Base-by-base conservation (phyloP, 2,888 invertebrate genomes). In the Heliconius sara region DNA sequence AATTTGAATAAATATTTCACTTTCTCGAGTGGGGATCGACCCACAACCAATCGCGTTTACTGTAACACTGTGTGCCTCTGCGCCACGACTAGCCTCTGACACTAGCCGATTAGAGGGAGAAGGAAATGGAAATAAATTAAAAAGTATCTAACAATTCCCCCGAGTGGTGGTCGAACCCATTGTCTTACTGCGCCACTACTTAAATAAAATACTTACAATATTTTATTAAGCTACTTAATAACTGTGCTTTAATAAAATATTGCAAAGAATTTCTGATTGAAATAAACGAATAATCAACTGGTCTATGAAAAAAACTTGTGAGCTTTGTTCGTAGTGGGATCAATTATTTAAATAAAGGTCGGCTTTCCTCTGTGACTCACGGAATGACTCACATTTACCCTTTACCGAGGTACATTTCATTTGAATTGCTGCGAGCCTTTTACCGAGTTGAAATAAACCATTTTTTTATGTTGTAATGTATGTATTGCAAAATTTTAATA, bases 281-380 rank as follows among this genome's bases (percentile, higher is more conserved):
- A 60, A 13, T 39, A 60, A 73, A 9, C 25, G 25, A 60, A 39
- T 39, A 73, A 73, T 60, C 60, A 73, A 60, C 73, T 60, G 39
- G 65, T 22, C 25, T 47, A 47, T 65, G 27, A 75, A 75, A 52
- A 63, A 25, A 25, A 43, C 43, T 75, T 66, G 43, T 0, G 27
- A 43, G 75, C 65, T 76, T 70, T 79, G 60, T 77, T 74, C 57
- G 67, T 79, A 57, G 76, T 79, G 78, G 79, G 47, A 82, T 82
- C 77, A 79, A 82, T 82, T 78, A 82, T 78, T 82, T 77, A 79
- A 80, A 80, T 75, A 82, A 77, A 80, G 82, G 80, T 82, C 77
- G 77, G 66, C 77, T 77, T 77, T 77, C 79, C 80, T 78, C 82
- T 74, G 30, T 83, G 80, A 83, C 67, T 83, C 83, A 82, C 70